phyloP scores from a whole-genome alignment of 2,888 invertebrate species.

The Sinohyriopsis cumingii region DNA sequence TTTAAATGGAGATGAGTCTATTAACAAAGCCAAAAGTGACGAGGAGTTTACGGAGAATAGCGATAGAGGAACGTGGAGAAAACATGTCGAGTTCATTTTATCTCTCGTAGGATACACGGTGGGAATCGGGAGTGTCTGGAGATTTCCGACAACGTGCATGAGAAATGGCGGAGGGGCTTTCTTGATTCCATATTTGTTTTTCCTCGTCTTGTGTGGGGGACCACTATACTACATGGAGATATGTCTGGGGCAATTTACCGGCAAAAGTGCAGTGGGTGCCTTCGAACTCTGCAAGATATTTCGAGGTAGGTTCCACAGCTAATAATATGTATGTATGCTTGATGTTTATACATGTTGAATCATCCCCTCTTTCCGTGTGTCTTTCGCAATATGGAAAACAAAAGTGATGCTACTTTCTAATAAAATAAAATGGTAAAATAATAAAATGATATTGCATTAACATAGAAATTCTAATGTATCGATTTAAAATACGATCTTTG shows the following conservation, averaged over 20 bases:
- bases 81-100: conserved; percentile 27
- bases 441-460: no score
- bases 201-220: conserved; percentile 30
- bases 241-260: conserved; percentile 34
- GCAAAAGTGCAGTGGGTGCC: conserved; percentile 29
- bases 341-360: no score
- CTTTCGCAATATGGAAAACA: no score
- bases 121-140: conserved; percentile 33
- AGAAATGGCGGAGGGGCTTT: conserved; percentile 37
- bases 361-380: no score
- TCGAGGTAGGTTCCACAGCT: conserved; percentile 19
- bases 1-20: no score
- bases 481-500: no score
- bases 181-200: conserved; percentile 37
- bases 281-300: conserved; percentile 34
- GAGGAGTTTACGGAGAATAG: no score
- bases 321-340: no score
- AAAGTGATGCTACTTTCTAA: no score
- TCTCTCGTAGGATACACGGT: conserved; percentile 33
- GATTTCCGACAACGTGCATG: conserved; percentile 29
- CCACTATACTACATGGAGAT: conserved; percentile 37
- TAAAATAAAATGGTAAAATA: no score
- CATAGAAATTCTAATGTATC: no score
- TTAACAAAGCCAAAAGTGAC: no score
- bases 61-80: conserved; percentile 22